Base-by-base conservation (phyloP, 2,888 invertebrate species). In the Archips xylosteana region DNA sequence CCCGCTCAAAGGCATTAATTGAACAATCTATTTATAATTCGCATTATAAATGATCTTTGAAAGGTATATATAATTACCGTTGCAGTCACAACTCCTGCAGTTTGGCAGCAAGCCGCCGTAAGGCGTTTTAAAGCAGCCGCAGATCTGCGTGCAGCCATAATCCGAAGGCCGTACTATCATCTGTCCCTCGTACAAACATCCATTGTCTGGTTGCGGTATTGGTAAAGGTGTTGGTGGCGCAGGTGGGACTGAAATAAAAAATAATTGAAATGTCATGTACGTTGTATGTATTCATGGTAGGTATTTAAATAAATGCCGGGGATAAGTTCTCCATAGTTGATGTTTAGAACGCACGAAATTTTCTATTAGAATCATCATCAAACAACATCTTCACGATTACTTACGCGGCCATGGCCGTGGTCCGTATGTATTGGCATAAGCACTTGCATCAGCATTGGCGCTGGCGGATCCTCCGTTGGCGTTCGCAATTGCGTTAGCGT, bases 71-170 rank as follows among this genome's bases (percentile, higher is more conserved):
- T 57, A 54, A 73, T 66, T 89, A 89, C 23, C 71, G 74, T 67
- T 79, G 79, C 82, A 91, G 90, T 0, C 86, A 77, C 85, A 84
- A 71, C 91, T 91, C 76, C 88, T 90, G 47, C 87, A 79, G 78
- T 80, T 83, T 12, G 89, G 70, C 0, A 74, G 47, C 9, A 75
- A 77, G 6, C n/a, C 3, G 23, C 80, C 81, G 45, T 68, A 74
- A 0, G 64, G 13, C 0, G 75, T 70, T 0, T 75, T 71, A 81
- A 89, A 92, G 76, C 92, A 92, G 2, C 84, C 91, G 76, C 92
- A 92, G n/a, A 92, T 77, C 76, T 79, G 82, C 3, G 10, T 10
- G 78, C 92, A 92, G 2, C 77, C 76, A 49, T 75, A 78, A 5
- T 75, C 67, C 5, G 76, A 76, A 12, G 77, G 80, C 23, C 80